Conservation (phyloP, 2,113 vertebrate species). For the Mohoua ochrocephala region DNA sequence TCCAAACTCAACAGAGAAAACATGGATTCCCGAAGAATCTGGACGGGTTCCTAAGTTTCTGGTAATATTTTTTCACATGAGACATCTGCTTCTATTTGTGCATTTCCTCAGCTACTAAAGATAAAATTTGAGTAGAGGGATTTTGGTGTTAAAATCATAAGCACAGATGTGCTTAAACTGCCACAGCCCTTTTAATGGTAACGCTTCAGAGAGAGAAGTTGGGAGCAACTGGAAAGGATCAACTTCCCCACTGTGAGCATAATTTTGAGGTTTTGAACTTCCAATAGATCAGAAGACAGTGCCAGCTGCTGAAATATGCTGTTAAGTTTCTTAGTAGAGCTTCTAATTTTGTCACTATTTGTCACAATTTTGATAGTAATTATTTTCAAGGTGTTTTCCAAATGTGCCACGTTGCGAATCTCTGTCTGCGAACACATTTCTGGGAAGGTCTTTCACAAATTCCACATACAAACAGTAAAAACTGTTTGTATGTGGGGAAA, state of each 20-base stretch:
- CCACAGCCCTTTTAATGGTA: background rate
- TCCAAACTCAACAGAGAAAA: background rate
- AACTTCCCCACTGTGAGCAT: background rate
- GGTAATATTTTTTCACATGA: background rate
- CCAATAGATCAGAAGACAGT: background rate
- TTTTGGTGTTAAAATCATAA: background rate
- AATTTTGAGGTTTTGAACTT: conserved; percentile 11
- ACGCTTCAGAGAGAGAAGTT: background rate
- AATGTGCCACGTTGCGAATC: background rate
- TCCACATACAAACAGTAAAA: background rate
- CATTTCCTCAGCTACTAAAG: background rate
- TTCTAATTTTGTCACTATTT: background rate
- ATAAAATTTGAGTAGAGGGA: background rate
- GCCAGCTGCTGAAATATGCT: background rate
- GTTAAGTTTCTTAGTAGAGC: background rate
- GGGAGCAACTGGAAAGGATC: background rate
- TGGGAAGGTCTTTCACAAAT: background rate
- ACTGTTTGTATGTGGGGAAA: too few species aligned
- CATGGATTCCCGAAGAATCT: background rate
- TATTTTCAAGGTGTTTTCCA: conserved; percentile 14
- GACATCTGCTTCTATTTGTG: background rate
- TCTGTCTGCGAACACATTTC: background rate
- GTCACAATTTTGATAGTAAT: too few species aligned
- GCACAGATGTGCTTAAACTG: background rate
- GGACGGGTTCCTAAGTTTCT: background rate